These are phyloP conservation scores for Caradrina kadenii DNA, from an alignment of 2,888 invertebrate species.

Conservation along the genomic window DNA sequence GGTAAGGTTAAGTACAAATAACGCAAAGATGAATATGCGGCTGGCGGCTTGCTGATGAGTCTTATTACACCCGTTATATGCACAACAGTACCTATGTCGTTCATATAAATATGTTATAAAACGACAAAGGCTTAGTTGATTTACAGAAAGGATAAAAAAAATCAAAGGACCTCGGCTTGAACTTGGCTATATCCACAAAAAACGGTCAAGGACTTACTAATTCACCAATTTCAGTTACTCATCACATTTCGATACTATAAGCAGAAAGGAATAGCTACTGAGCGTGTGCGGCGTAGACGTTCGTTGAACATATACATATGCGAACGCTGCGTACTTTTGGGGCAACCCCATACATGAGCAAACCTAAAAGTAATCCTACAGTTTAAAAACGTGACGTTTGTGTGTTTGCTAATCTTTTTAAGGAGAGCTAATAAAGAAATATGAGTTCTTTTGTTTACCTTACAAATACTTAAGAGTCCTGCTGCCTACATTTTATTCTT, in stretches of 20 bases:
- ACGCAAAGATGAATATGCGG: too few relatives aligned
- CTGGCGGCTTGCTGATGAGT: too few relatives aligned
- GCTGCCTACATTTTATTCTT: slow-evolving; percentile 37
- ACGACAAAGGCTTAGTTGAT: too few relatives aligned
- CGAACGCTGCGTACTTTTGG: not conserved
- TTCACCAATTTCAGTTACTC: not conserved
- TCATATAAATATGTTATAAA: too few relatives aligned
- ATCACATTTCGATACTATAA: not conserved
- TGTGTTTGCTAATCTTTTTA: slow-evolving; percentile 2
- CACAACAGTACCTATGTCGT: too few relatives aligned
- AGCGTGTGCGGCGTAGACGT: not conserved
- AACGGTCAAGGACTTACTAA: not conserved
- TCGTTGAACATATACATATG: not conserved
- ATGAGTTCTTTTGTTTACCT: not conserved
- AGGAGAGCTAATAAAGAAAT: not conserved
- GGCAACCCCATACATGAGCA: not conserved
- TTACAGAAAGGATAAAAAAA: not conserved
- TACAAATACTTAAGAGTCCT: not conserved
- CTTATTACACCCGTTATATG: too few relatives aligned
- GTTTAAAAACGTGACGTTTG: not conserved
- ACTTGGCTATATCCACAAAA: not conserved
- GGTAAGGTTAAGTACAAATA: too few relatives aligned
- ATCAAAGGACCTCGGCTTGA: not conserved
- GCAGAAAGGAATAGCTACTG: not conserved
- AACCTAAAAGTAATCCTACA: not conserved